Evolutionary conservation across 2,113 vertebrate species (phyloP).

Genomic region (Setophaga kirtlandii): DNA sequence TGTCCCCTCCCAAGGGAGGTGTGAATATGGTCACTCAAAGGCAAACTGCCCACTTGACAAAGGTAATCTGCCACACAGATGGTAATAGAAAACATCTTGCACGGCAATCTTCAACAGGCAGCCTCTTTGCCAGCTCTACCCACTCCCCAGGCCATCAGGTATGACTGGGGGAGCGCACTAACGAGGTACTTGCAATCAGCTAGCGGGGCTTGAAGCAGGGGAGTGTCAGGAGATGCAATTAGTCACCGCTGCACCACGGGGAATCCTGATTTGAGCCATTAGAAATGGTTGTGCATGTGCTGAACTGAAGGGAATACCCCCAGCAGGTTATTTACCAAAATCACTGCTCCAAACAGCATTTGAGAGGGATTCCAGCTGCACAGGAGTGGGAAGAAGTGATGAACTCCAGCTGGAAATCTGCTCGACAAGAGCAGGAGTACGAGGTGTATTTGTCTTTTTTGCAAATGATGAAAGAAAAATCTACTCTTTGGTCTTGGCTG

Average conservation of each 20-base stretch:
- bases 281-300: not conserved
- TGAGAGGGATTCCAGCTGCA: not conserved
- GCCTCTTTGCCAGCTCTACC: fast-evolving
- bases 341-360: not conserved
- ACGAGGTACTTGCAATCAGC: not conserved
- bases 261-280: not conserved
- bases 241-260: not conserved
- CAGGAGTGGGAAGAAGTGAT: not conserved
- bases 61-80: too few species aligned
- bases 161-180: not conserved
- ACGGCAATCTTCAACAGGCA: too few species aligned
- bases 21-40: too few species aligned
- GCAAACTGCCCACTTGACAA: too few species aligned
- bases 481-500: slow-evolving; percentile 19
- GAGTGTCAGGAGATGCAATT: not conserved
- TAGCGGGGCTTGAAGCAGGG: not conserved
- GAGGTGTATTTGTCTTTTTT: slow-evolving; percentile 13
- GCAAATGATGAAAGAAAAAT: not conserved
- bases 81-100: too few species aligned
- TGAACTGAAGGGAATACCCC: not conserved
- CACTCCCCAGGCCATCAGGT: fast-evolving
- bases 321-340: not conserved
- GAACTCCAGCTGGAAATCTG: not conserved
- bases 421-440: not conserved
- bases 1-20: too few species aligned